phyloP scores from a whole-genome alignment of 2,113 vertebrate genomes.

The Microcebus ravelobensis region DNA sequence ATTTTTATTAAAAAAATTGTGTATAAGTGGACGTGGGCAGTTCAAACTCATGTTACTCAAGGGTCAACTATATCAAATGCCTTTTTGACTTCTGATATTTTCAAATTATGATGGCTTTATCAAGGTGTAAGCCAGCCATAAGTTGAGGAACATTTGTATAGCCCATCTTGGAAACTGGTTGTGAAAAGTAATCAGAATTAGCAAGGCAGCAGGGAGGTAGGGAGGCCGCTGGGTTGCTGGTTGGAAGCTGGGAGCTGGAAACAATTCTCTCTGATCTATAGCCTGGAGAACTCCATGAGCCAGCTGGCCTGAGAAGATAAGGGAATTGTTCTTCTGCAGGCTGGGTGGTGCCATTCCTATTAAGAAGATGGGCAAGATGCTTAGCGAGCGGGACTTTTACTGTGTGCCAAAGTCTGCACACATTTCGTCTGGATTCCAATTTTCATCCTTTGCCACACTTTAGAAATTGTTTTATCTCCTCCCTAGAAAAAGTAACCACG shows the following conservation, averaged over 20 bases:
- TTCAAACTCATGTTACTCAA: background rate
- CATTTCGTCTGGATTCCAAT: conserved; percentile 36
- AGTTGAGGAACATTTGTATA: background rate
- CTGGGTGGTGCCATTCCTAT: background rate
- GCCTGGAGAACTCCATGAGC: conserved; percentile 27
- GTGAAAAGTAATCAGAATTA: background rate
- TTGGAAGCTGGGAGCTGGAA: conserved; percentile 39
- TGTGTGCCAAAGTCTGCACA: conserved; percentile 7
- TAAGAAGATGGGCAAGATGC: conserved; percentile 9
- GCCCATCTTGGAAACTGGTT: background rate
- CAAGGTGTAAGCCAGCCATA: background rate
- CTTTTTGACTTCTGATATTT: background rate
- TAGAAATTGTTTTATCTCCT: conserved; percentile 50
- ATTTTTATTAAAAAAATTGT: background rate
- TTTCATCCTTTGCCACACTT: conserved; percentile 49
- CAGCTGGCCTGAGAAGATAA: conserved; percentile 68
- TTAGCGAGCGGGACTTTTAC: background rate
- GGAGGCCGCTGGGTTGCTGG: conserved; percentile 1
- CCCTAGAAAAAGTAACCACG: conserved; percentile 24
- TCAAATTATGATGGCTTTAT: background rate
- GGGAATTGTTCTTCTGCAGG: conserved; percentile 45
- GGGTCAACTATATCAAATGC: background rate
- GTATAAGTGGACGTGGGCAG: background rate
- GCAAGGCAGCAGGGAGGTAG: background rate
- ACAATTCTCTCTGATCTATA: conserved; percentile 52